A percentile compares a stretch with the other conserved stretches of the same genome.
Evolutionary conservation across 2,113 vertebrate species (phyloP).

Genomic region (Psophia crepitans): DNA sequence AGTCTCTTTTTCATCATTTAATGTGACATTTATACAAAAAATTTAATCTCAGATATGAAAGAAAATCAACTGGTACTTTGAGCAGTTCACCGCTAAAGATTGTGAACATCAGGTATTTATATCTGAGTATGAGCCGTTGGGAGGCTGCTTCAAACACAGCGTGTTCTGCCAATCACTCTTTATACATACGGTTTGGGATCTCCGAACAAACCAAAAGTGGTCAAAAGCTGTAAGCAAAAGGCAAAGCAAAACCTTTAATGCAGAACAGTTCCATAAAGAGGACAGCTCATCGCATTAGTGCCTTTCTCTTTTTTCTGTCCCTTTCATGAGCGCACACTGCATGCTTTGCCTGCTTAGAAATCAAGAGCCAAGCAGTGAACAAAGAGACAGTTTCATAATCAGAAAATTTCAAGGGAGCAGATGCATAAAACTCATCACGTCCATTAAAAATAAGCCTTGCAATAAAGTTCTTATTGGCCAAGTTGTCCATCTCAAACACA

Average conservation of each 20-base stretch:
- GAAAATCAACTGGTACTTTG: neutral
- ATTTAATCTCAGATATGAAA: neutral
- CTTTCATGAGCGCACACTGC: neutral
- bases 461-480: neutral
- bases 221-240: neutral
- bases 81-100: neutral
- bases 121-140: neutral
- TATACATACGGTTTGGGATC: neutral
- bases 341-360: neutral
- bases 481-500: neutral
- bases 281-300: neutral
- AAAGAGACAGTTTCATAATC: neutral
- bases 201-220: neutral
- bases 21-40: neutral
- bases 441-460: neutral
- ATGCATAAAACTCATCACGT: neutral
- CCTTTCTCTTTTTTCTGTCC: neutral
- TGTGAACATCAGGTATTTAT: neutral
- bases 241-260: neutral
- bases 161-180: neutral
- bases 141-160: neutral
- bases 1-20: neutral
- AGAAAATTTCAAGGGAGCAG: neutral
- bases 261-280: neutral
- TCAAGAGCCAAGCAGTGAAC: neutral